Evolutionary conservation across 2,888 invertebrate species (phyloP).

Genomic region (Pseudanteris insignis): DNA sequence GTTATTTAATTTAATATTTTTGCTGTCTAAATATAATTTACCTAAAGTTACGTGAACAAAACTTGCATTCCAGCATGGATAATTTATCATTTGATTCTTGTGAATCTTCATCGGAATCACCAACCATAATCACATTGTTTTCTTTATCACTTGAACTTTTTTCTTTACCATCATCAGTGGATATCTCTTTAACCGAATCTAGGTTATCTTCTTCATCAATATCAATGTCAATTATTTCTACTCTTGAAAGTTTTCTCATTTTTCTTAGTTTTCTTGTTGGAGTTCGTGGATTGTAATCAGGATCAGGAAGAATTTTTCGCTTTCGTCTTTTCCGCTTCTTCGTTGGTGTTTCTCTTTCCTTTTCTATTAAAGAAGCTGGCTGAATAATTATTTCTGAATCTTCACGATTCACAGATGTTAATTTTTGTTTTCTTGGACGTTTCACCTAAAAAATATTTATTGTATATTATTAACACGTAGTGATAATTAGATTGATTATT

Average conservation of each 20-base stretch:
- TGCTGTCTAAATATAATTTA: background rate
- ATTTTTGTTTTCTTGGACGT: constrained; percentile 61
- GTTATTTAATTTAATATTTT: background rate
- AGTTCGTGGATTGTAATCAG: constrained; percentile 51
- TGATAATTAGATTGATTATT: background rate
- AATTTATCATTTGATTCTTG: constrained; percentile 44
- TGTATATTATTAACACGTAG: background rate
- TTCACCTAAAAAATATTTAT: constrained; percentile 51
- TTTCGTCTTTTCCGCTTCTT: constrained; percentile 54
- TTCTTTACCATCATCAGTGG: constrained; percentile 59
- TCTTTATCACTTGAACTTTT: constrained; percentile 64
- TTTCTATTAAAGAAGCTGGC: constrained; percentile 53
- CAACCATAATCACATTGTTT: constrained; percentile 62
- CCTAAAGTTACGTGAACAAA: constrained; percentile 56
- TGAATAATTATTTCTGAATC: constrained; percentile 65
- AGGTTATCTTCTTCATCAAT: constrained; percentile 50
- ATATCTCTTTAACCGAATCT: constrained; percentile 55
- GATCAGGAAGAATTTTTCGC: constrained; percentile 49
- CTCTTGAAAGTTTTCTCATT: constrained; percentile 47
- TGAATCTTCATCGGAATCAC: constrained; percentile 58
- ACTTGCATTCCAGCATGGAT: constrained; percentile 53
- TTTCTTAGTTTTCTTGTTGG: constrained; percentile 47
- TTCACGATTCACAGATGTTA: constrained; percentile 61
- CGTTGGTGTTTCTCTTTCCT: constrained; percentile 52
- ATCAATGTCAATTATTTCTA: constrained; percentile 62